Conservation (phyloP, 2,888 invertebrate species). For the Aspidapion aeneum region DNA sequence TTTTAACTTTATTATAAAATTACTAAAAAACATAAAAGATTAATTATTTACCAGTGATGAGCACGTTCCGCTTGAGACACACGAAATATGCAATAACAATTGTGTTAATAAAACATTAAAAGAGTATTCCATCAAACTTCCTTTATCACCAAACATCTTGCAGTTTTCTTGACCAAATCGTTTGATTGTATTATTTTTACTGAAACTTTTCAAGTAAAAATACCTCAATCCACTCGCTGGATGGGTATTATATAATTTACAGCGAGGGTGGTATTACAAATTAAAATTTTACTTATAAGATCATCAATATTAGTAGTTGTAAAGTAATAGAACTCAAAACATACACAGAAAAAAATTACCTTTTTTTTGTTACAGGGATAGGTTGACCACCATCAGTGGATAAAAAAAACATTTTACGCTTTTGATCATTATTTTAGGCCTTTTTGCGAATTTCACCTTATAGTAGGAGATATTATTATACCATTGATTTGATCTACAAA, state of each 20-base stretch:
- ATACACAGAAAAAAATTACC: neutral
- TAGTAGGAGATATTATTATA: neutral
- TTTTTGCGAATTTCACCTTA: neutral
- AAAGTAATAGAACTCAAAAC: neutral
- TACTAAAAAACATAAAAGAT: too few species aligned
- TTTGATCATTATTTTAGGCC: neutral
- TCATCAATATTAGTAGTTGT: neutral
- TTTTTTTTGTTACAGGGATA: neutral
- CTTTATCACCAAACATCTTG: too few species aligned
- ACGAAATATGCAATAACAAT: too few species aligned
- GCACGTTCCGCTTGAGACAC: too few species aligned
- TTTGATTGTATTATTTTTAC: neutral
- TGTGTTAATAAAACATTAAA: too few species aligned
- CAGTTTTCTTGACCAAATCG: neutral
- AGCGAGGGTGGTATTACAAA: neutral
- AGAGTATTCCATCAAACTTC: too few species aligned
- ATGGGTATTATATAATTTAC: neutral
- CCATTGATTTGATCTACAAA: neutral
- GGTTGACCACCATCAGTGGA: neutral
- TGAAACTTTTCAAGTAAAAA: neutral
- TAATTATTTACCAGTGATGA: too few species aligned
- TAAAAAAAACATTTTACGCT: neutral
- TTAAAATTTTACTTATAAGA: neutral
- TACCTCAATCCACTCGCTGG: neutral
- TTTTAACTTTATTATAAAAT: too few species aligned